phyloP scores from a whole-genome alignment of 2,113 vertebrate genomes.

The Reinhardtius hippoglossoides region DNA sequence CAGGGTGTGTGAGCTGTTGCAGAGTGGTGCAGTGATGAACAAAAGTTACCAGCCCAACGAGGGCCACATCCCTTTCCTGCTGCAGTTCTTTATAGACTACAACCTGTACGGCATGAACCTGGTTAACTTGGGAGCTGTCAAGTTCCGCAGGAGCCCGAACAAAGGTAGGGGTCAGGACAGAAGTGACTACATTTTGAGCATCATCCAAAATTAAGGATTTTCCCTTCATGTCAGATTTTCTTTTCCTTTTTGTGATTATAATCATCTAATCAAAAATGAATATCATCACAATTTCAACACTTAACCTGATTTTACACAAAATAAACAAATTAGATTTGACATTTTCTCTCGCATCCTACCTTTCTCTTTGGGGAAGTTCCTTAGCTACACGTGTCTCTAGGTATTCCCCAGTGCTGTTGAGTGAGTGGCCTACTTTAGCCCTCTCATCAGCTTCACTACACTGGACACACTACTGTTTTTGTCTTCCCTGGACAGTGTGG shows the following conservation, averaged over 20 bases:
- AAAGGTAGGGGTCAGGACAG: slow-evolving; percentile 83
- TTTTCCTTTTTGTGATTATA: background rate
- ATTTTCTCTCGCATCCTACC: too few relatives aligned
- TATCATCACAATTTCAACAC: too few relatives aligned
- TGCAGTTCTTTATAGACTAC: slow-evolving; percentile 99
- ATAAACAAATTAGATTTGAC: too few relatives aligned
- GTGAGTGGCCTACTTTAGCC: background rate
- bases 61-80: slow-evolving; percentile 97
- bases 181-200: background rate
- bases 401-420: too few relatives aligned
- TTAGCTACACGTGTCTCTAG: too few relatives aligned
- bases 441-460: background rate
- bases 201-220: too few relatives aligned
- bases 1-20: slow-evolving; percentile 97
- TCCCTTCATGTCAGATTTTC: background rate
- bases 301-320: too few relatives aligned
- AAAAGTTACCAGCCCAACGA: slow-evolving; percentile 97
- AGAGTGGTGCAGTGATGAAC: slow-evolving; percentile 98
- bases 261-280: too few relatives aligned
- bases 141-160: slow-evolving; percentile 88
- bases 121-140: slow-evolving; percentile 92
- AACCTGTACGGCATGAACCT: slow-evolving; percentile 99
- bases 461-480: slow-evolving; percentile 5
- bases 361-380: too few relatives aligned
- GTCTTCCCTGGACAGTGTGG: slow-evolving; percentile 4